Conservation (phyloP, 2,113 vertebrate genomes). For the Trematomus loennbergii region DNA sequence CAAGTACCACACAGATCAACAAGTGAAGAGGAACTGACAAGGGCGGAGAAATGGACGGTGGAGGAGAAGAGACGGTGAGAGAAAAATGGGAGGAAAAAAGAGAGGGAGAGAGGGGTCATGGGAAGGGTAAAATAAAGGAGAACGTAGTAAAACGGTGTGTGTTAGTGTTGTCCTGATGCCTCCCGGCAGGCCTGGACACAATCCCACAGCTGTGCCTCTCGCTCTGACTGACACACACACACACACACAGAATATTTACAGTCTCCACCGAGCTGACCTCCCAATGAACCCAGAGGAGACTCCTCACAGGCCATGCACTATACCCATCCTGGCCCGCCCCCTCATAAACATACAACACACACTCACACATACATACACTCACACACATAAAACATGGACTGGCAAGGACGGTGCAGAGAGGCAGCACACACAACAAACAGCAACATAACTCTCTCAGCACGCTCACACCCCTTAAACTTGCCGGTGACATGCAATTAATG, state of each 20-base stretch:
- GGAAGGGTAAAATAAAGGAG: conserved; percentile 80
- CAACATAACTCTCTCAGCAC: conserved; percentile 79
- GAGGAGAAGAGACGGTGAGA: conserved; percentile 48
- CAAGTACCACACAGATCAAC: conserved; percentile 65
- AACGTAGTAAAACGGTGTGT: conserved; percentile 84
- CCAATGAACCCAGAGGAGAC: conserved; percentile 83
- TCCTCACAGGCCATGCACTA: conserved; percentile 82
- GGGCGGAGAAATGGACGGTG: conserved; percentile 32
- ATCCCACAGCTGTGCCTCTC: conserved; percentile 83
- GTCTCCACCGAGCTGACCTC: conserved; percentile 84
- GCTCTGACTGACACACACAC: conserved; percentile 60
- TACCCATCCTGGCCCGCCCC: conserved; percentile 81
- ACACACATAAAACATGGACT: conserved; percentile 71
- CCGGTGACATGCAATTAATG: conserved; percentile 73
- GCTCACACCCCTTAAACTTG: conserved; percentile 77
- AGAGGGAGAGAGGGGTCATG: conserved; percentile 72
- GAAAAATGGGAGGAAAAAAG: conserved; percentile 55
- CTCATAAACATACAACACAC: conserved; percentile 82
- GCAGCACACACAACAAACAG: conserved; percentile 67
- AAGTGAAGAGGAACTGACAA: conserved; percentile 67
- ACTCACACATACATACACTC: conserved; percentile 37
- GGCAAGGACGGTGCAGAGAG: conserved; percentile 67
- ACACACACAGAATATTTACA: conserved; percentile 82
- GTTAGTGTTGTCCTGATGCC: conserved; percentile 83
- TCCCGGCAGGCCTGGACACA: conserved; percentile 84